Evolutionary conservation across 2,113 vertebrate species (phyloP).

Genomic region (Chelonoidis abingdonii): DNA sequence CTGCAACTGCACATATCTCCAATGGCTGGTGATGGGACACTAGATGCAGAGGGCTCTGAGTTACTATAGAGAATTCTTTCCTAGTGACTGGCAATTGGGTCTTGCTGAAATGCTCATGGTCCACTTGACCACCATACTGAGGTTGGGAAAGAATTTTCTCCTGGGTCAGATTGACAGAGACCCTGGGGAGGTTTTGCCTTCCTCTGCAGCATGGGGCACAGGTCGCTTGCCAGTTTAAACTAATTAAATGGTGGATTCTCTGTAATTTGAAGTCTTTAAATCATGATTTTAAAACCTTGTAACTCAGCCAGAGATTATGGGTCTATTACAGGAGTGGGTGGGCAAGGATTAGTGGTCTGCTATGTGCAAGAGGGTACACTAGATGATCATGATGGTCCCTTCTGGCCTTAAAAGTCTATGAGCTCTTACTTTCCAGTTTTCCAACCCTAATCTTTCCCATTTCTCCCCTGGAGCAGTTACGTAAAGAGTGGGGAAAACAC

Average conservation of each 20-base stretch:
- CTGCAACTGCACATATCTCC: background rate
- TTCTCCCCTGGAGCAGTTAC: background rate
- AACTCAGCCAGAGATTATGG: background rate
- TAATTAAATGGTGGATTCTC: background rate
- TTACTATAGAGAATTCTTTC: background rate
- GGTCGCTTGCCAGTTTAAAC: background rate
- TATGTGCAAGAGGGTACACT: background rate
- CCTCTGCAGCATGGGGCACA: background rate
- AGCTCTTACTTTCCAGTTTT: background rate
- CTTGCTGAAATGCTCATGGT: background rate
- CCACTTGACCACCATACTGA: background rate
- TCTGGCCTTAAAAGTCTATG: accelerated
- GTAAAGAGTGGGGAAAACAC: background rate
- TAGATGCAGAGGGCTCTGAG: background rate
- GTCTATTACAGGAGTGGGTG: background rate
- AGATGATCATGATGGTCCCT: background rate
- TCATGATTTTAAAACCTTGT: background rate
- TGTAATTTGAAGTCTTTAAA: background rate
- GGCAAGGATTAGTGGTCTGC: background rate
- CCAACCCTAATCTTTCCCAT: background rate
- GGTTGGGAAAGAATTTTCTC: background rate
- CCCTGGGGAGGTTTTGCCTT: background rate
- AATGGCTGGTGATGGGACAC: background rate
- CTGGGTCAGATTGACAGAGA: background rate
- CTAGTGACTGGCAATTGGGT: background rate